A percentile compares a stretch with the other conserved stretches of the same genome.
Conservation (phyloP, 2,888 invertebrate species). For the Pachymerium ferrugineum region DNA sequence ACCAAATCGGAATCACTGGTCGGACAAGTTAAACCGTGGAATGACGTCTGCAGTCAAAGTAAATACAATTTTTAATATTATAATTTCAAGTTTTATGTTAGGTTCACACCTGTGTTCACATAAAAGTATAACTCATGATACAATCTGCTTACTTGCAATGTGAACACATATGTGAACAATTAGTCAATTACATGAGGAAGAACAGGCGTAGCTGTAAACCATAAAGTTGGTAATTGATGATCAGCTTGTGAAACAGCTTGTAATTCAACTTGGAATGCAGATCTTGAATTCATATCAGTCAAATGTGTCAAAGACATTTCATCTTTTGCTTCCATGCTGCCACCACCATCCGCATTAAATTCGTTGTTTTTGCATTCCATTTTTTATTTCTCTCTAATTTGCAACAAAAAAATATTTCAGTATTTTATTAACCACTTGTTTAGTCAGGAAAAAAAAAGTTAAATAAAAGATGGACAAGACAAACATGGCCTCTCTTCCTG, state of each 20-base stretch:
- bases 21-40: background rate
- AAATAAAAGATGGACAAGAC: background rate
- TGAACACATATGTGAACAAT: too few relatives aligned
- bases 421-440: too few relatives aligned
- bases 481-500: background rate
- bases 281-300: background rate
- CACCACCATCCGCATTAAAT: too few relatives aligned
- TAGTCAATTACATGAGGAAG: background rate
- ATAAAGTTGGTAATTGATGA: background rate
- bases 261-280: slow-evolving; percentile 4
- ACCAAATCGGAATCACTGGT: background rate
- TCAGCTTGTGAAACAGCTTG: background rate
- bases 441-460: background rate
- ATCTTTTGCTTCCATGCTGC: background rate
- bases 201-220: background rate
- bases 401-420: too few relatives aligned
- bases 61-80: background rate
- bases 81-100: too few relatives aligned
- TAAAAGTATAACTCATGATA: too few relatives aligned
- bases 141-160: too few relatives aligned
- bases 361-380: too few relatives aligned
- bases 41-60: background rate
- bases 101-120: too few relatives aligned
- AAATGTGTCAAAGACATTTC: background rate
- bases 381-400: too few relatives aligned